Base-by-base conservation (phyloP, 2,797 vertebrate genomes). In the Poecilia gillii region DNA sequence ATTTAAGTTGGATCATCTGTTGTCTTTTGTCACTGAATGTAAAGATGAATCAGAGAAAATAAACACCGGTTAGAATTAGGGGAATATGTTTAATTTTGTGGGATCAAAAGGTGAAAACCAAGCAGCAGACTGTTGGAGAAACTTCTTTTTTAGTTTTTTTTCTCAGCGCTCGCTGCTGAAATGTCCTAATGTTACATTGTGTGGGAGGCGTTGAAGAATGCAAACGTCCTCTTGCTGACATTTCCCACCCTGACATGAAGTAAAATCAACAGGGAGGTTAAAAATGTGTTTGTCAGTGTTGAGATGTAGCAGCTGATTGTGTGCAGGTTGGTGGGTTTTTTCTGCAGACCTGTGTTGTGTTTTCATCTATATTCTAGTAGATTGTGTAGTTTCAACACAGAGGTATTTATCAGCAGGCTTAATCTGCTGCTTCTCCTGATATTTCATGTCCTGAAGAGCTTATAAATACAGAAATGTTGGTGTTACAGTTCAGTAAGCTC, bases 201-300 rank as follows among this genome's bases (percentile, higher is more conserved):
- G 23, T 68, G 36, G 64, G 64, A 41, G 64, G 64, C 8, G 64
- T 39, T 36, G 64, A 68, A 68, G 64, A 68, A 68, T 12, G 64
- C 64, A 25, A 11, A 23, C 8, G 1, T 68, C 62, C 28, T 64
- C 31, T 20, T 39, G 18, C 64, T 39, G 20, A 66, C 20, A 39
- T 41, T 66, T 66, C 20, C 64, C 64, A 7, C 64, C 33, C 36
- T 23, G 64, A 68, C 36, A 41, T 33, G 36, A 41, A 68, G 36
- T n/a, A 41, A 68, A 43, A 25, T 41, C 39, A 68, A 68, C 36
- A 68, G 8, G 25, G 4, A 68, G 9, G 39, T n/a, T 41, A 68
- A 25, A 64, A 41, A 68, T 68, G 66, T 68, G 36, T 41, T 68
- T 25, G 20, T 20, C 36, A 23, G 36, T 2, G 20, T 25, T 33